phyloP scores from a whole-genome alignment of 2,113 vertebrate genomes.

The Pycnonotus jocosus region DNA sequence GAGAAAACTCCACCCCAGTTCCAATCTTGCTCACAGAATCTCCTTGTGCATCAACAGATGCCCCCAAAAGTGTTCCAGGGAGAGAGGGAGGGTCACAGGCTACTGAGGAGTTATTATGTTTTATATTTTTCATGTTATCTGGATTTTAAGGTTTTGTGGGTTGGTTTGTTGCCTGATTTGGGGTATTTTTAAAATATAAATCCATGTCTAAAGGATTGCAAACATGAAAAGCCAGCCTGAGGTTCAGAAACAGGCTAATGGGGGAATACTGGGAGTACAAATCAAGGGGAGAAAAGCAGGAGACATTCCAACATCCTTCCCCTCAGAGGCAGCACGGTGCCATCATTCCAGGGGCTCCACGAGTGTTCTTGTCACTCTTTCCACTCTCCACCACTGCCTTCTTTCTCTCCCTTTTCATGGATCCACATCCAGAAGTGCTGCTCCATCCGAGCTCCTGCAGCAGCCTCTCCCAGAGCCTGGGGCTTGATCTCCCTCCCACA shows the following conservation, averaged over 20 bases:
- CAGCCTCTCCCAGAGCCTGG: neutral
- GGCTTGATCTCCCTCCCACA: neutral
- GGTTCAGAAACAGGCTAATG: neutral
- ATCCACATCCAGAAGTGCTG: neutral
- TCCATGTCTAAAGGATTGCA: neutral
- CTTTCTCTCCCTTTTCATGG: neutral
- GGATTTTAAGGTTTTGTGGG: neutral
- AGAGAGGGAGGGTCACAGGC: neutral
- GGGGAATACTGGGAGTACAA: neutral
- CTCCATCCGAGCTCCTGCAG: neutral
- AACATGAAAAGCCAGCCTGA: neutral
- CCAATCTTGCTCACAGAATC: neutral
- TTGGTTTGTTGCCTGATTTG: neutral
- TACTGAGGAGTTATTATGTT: neutral
- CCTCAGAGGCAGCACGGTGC: rapidly evolving
- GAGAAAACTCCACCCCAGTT: neutral
- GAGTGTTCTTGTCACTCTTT: neutral
- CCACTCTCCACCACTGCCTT: rapidly evolving
- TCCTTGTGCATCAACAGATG: neutral
- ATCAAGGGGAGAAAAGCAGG: neutral
- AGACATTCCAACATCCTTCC: neutral
- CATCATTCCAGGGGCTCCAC: neutral
- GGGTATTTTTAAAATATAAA: neutral
- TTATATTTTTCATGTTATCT: neutral
- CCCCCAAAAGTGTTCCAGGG: neutral